These are phyloP conservation scores for Halichoerus grypus DNA, from an alignment of 2,113 vertebrate species.

Conservation along the genomic window DNA sequence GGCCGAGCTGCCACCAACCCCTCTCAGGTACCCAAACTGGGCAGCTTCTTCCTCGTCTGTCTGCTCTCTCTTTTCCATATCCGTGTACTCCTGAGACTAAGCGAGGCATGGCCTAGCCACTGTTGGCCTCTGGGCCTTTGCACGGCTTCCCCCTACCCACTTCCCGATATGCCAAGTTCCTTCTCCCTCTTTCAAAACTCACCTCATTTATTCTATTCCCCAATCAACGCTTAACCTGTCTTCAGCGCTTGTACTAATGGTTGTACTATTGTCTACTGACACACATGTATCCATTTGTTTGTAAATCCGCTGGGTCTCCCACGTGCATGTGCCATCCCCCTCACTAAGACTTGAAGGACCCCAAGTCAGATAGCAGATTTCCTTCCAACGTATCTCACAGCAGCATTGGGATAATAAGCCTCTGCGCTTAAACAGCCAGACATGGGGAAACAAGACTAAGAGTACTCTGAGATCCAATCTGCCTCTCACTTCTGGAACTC, in stretches of 20 bases:
- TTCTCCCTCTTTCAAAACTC: neutral
- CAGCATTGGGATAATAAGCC: neutral
- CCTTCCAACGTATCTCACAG: neutral
- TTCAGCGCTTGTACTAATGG: neutral
- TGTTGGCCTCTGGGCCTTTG: neutral
- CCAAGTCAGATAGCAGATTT: neutral
- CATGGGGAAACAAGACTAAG: neutral
- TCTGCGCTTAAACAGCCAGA: no score
- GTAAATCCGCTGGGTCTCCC: neutral
- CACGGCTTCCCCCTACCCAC: neutral
- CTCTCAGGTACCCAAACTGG: conserved; percentile 90
- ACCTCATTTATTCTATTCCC: neutral
- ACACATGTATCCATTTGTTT: neutral
- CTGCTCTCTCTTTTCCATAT: neutral
- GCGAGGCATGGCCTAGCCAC: neutral
- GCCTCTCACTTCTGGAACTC: neutral
- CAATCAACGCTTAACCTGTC: neutral
- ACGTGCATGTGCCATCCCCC: neutral
- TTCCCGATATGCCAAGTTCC: neutral
- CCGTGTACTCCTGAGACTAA: neutral
- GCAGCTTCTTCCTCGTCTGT: accelerated
- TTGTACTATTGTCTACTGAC: neutral
- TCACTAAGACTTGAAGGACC: neutral
- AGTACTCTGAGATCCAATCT: neutral
- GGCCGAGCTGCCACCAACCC: conserved; percentile 90